Percentiles rank a stretch among this genome's conserved stretches.
Evolutionary conservation across 2,797 vertebrate species (phyloP).

Genomic region (Crocidura indochinensis): DNA sequence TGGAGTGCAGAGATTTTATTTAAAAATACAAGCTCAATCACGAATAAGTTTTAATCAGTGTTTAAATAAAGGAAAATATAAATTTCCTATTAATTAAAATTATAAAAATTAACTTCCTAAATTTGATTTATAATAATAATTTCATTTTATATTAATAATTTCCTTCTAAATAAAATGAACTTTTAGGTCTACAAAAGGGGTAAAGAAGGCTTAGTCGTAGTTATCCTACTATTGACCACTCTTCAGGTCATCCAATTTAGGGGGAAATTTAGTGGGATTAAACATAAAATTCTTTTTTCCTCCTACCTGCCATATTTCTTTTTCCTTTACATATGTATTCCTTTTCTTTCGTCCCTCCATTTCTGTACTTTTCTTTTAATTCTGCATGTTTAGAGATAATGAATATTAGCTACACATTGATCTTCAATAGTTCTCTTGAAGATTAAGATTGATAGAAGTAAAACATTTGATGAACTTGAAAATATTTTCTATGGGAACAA

Average conservation of each 20-base stretch:
- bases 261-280: constrained; percentile 24
- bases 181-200: background rate
- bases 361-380: background rate
- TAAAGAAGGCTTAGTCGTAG: background rate
- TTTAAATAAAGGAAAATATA: background rate
- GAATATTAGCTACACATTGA: background rate
- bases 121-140: background rate
- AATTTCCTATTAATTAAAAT: constrained; percentile 40
- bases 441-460: constrained; percentile 19
- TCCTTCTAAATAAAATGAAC: constrained; percentile 36
- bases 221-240: constrained; percentile 17
- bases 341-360: too few relatives aligned
- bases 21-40: background rate
- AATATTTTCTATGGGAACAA: constrained; percentile 11
- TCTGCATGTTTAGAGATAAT: background rate
- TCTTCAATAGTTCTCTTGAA: background rate
- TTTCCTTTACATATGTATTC: too few relatives aligned
- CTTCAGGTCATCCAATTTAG: background rate
- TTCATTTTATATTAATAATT: constrained; percentile 16
- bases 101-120: background rate
- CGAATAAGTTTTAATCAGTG: too few relatives aligned
- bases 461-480: constrained; percentile 30
- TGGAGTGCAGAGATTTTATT: background rate
- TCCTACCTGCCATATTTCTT: background rate
- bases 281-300: constrained; percentile 8